Base-by-base conservation (phyloP, 2,797 vertebrate species). In the Neostethus bicornis region DNA sequence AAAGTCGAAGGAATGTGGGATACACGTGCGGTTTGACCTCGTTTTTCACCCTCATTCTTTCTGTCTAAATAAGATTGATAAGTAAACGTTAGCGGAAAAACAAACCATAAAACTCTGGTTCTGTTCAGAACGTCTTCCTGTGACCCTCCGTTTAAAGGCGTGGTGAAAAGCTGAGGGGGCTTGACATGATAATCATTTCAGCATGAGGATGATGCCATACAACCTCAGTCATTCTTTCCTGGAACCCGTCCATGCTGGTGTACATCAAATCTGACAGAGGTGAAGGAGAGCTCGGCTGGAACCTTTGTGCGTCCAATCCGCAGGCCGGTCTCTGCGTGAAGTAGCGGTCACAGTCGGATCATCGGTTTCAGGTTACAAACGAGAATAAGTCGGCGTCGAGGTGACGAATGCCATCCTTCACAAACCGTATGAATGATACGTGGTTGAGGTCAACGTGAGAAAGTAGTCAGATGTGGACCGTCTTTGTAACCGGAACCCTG, bases 1-100 rank as follows among this genome's bases (percentile, higher is more conserved):
- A 52, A 54, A 45, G 47, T 38, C 67, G 42, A 50, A 71, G 16
- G 55, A 68, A 63, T 28, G 38, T 51, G 28, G 11, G 21, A 4
- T 38, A 24, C 51, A 16, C 63, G 8, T 52, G 34, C 34, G 19
- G 7, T 45, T 21, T 20, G 1, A 39, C 37, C 17, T 8, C 9
- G 10, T 3, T 2, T 5, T 14, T 12, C 4, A 4, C 4, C 19
- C 4, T 39, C 41, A 4, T 5, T 34, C 1, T 41, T 9, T 35
- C 34, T 11, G 37, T n/a, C n/a, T 19, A 21, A 20, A 19, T 41
- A 19, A 9, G 17, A 20, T 39, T 5, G 5, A 11, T 21, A 9
- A 19, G 16, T 38, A 34, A 20, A 8, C 37, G 39, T 39, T 20
- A 21, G 9, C 19, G 41, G 16, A 17, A 19, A 8, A 38, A 19